phyloP scores from a whole-genome alignment of 2,113 vertebrate genomes.

The Coregonus clupeaformis region DNA sequence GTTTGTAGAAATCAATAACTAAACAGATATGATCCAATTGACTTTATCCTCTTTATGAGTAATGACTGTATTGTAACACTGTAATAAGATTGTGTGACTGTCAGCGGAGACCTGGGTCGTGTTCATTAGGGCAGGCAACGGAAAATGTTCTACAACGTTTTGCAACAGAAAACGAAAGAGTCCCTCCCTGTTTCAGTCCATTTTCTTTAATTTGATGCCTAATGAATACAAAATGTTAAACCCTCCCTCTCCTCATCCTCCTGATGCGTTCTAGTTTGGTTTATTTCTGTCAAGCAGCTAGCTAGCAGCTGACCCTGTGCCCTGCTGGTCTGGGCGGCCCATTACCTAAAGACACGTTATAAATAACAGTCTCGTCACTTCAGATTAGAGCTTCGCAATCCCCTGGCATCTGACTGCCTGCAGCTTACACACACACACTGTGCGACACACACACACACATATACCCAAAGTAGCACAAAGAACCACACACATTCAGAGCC shows the following conservation, averaged over 20 bases:
- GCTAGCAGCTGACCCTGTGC: conserved; percentile 51
- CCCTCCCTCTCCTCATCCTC: background rate
- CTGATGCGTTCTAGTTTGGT: conserved; percentile 4
- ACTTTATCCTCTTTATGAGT: too few relatives aligned
- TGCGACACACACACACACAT: conserved; percentile 15
- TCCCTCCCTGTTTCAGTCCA: too few relatives aligned
- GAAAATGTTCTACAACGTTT: too few relatives aligned
- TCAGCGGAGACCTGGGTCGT: background rate
- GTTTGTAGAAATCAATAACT: background rate
- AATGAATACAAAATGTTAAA: too few relatives aligned
- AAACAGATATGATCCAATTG: background rate
- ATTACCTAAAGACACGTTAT: conserved; percentile 67
- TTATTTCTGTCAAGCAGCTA: conserved; percentile 30
- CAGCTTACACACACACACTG: conserved; percentile 10
- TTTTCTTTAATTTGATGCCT: too few relatives aligned
- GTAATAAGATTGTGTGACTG: background rate
- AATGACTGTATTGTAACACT: too few relatives aligned
- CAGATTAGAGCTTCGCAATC: conserved; percentile 61
- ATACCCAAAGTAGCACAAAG: conserved; percentile 9
- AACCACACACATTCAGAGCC: background rate
- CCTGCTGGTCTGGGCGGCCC: conserved; percentile 42
- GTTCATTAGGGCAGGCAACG: background rate
- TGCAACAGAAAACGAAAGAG: too few relatives aligned
- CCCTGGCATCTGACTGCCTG: conserved; percentile 51
- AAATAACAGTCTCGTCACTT: conserved; percentile 72